Evolutionary conservation across 64 coral and sea anemone species (phyloP).

Genomic region (Montipora capricornis): DNA sequence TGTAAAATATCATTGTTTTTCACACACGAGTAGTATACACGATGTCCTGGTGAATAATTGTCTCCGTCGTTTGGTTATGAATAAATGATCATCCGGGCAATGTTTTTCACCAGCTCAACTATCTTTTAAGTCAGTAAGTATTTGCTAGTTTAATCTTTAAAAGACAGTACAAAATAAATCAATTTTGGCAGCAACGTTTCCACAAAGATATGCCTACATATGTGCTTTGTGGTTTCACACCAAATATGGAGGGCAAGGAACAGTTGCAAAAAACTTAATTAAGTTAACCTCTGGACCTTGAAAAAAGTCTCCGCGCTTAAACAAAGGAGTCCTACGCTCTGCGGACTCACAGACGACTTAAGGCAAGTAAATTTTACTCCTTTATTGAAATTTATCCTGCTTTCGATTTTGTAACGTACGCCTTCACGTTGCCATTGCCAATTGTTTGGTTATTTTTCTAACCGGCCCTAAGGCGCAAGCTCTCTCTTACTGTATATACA

Average conservation of each 20-base stretch:
- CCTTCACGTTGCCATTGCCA: not conserved
- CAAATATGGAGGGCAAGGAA: slow-evolving; percentile 14
- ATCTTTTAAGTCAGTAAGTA: slow-evolving; percentile 21
- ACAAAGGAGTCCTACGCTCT: not conserved
- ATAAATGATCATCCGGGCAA: slow-evolving; percentile 20
- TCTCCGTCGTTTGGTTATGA: not conserved
- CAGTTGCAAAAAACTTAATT: slow-evolving; percentile 3
- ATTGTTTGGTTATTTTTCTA: slow-evolving; percentile 20
- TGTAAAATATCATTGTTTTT: slow-evolving; percentile 37
- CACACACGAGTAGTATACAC: slow-evolving; percentile 17
- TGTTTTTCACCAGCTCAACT: slow-evolving; percentile 10
- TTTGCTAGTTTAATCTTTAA: slow-evolving; percentile 19
- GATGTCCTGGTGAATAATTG: slow-evolving; percentile 13
- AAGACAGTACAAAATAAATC: not conserved
- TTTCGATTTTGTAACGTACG: not conserved
- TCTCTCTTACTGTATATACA: slow-evolving; percentile 57
- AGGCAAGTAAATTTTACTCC: slow-evolving; percentile 14
- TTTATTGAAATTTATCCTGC: not conserved
- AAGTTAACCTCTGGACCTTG: not conserved
- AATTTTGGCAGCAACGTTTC: not conserved
- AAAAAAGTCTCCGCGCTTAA: slow-evolving; percentile 7
- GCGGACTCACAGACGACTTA: not conserved
- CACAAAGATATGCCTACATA: not conserved
- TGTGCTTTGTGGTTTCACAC: slow-evolving; percentile 34
- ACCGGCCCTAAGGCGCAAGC: not conserved